phyloP scores from a whole-genome alignment of 2,797 vertebrate genomes.

The Florisuga fusca region DNA sequence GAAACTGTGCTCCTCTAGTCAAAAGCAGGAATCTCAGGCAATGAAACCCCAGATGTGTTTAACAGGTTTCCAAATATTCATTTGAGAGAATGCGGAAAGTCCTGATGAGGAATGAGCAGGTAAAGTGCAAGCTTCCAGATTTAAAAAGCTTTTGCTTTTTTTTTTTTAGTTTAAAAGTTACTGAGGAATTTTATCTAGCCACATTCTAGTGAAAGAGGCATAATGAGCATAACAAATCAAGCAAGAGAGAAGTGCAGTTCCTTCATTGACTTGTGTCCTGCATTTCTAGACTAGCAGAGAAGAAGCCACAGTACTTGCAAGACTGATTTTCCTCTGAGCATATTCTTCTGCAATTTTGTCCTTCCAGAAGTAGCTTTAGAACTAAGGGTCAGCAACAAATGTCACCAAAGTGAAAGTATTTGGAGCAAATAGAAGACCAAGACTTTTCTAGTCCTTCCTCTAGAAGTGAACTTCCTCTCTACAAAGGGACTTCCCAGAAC shows the following conservation, averaged over 20 bases:
- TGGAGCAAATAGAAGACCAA: background rate
- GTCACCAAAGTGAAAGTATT: background rate
- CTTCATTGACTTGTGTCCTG: background rate
- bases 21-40: background rate
- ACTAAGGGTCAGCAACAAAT: background rate
- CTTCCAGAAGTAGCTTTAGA: background rate
- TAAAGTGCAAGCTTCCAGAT: background rate
- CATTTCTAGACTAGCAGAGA: background rate
- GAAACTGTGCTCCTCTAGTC: background rate
- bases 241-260: background rate
- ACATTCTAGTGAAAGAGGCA: background rate
- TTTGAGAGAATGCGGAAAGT: background rate
- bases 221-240: background rate
- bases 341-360: background rate
- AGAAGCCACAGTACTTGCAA: background rate
- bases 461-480: background rate
- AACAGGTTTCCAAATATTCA: background rate
- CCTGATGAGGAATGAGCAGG: background rate
- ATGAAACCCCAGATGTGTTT: background rate
- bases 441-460: background rate
- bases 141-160: background rate
- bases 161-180: background rate
- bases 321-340: accelerated
- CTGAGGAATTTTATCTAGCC: background rate
- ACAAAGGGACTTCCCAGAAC: background rate